phyloP scores from a whole-genome alignment of 2,888 invertebrate genomes.

The Coelopa pilipes region DNA sequence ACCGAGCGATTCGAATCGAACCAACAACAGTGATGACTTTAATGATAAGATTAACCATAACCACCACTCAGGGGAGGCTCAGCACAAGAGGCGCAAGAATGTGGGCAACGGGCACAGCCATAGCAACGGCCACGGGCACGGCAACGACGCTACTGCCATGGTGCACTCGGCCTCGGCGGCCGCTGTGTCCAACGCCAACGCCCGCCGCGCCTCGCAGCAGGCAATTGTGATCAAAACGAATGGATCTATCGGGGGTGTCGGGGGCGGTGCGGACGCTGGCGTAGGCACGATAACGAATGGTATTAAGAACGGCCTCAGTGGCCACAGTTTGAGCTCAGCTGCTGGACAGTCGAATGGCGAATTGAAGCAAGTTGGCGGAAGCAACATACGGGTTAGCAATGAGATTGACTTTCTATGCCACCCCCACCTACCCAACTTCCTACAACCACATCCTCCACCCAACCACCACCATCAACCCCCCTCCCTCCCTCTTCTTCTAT shows the following conservation, averaged over 20 bases:
- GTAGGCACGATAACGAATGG: conserved; percentile 46
- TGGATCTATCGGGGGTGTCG: conserved; percentile 11
- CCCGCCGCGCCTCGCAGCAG: conserved; percentile 29
- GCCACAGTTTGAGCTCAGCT: conserved; percentile 46
- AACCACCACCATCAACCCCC: not conserved
- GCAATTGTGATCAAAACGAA: conserved; percentile 29
- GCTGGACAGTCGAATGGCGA: conserved; percentile 56
- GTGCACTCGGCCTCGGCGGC: conserved; percentile 44
- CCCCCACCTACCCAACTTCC: conserved; percentile 30
- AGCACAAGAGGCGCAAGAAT: conserved; percentile 31
- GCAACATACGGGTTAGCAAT: conserved; percentile 63
- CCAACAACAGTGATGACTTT: conserved; percentile 55
- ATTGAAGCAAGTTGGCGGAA: conserved; percentile 59
- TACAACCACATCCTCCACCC: too few species aligned
- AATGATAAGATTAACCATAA: conserved; percentile 44
- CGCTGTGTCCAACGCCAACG: conserved; percentile 4
- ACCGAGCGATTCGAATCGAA: conserved; percentile 62
- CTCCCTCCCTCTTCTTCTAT: not conserved
- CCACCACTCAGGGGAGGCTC: conserved; percentile 35
- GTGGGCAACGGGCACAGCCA: conserved; percentile 39
- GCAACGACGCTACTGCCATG: conserved; percentile 30
- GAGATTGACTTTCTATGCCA: conserved; percentile 16
- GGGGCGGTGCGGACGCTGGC: not conserved
- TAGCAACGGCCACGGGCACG: conserved; percentile 38
- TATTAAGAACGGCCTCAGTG: conserved; percentile 49